Conservation (phyloP, 2,888 invertebrate genomes). For the Chydorus sphaericus region DNA sequence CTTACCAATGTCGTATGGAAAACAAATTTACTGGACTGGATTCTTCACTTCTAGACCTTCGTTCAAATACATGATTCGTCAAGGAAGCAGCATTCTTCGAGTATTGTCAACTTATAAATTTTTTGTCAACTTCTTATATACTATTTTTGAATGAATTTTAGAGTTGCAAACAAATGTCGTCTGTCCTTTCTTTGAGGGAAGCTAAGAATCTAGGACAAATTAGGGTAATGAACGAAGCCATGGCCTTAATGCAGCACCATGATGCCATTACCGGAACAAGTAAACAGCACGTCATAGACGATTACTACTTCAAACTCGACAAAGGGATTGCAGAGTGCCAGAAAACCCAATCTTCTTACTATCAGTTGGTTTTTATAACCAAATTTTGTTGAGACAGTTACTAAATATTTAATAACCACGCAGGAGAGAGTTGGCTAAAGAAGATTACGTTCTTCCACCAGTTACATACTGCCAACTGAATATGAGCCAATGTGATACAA, state of each 20-base stretch:
- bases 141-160: constrained; percentile 26
- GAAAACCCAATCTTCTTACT: constrained; percentile 37
- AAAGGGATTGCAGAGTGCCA: constrained; percentile 48
- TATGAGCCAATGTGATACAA: constrained; percentile 40
- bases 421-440: constrained; percentile 13
- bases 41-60: constrained; percentile 72
- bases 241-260: constrained; percentile 59
- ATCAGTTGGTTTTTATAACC: no score
- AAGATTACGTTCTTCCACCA: constrained; percentile 20
- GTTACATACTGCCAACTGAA: constrained; percentile 44
- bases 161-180: constrained; percentile 59
- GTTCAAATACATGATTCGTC: constrained; percentile 57
- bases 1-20: constrained; percentile 77
- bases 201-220: constrained; percentile 41
- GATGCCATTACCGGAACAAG: constrained; percentile 82
- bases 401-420: no score
- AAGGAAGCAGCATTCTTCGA: constrained; percentile 59
- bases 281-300: constrained; percentile 70
- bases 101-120: constrained; percentile 30
- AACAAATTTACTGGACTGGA: constrained; percentile 85
- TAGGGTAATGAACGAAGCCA: constrained; percentile 27
- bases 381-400: no score
- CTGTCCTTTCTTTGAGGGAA: constrained; percentile 37
- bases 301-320: constrained; percentile 64
- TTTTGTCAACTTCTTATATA: no score